Evolutionary conservation across 2,797 vertebrate genomes (phyloP), one percentile per base, ranked within the genome.

Genomic region (Percopsis omiscomaycus): DNA sequence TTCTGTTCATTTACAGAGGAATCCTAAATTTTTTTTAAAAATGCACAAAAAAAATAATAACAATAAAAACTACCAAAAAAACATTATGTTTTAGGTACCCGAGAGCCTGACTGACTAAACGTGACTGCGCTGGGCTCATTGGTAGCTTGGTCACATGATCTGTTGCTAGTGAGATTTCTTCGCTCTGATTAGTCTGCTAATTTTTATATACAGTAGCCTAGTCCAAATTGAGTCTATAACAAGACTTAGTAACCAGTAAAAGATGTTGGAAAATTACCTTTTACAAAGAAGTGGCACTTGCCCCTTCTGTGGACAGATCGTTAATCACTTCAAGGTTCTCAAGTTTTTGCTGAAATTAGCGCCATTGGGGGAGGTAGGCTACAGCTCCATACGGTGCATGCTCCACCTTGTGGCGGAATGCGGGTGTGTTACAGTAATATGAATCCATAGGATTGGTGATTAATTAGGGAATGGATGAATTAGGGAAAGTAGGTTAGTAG

Each of bases 361-460:
- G 78, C 8, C 10, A 65, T 6, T 2, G 2, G 12, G 22, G 45
- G 14, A 27, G 9, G 16, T 9, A 50, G 4, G 29, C 5, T 3
- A 12, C 22, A 13, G 22, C 22, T 22, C 22, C 42, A 49, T 46
- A 10, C 48, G 62, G 29, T 46, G 62, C 29, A 49, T 53, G 72
- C 83, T 32, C 83, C 83, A 75, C 63, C 82, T 86, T 63, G 59
- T 83, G 86, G 86, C 46, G 15, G 2, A 59, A 37, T 9, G 5
- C 0, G 13, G 14, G 13, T 65, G 13, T 65, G 50, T 14, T 16
- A 27, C n/a, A 37, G 37, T 61, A 27, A 28, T 12, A 29, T 28
- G 27, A 28, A 29, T 27, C 12, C 16, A 4, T 54, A 29, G 22
- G 47, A n/a, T 10, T n/a, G n/a, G 47, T 37, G 4, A 12, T 48